Base-by-base conservation (phyloP, 2,888 invertebrate genomes). In the Conistra vaccinii region DNA sequence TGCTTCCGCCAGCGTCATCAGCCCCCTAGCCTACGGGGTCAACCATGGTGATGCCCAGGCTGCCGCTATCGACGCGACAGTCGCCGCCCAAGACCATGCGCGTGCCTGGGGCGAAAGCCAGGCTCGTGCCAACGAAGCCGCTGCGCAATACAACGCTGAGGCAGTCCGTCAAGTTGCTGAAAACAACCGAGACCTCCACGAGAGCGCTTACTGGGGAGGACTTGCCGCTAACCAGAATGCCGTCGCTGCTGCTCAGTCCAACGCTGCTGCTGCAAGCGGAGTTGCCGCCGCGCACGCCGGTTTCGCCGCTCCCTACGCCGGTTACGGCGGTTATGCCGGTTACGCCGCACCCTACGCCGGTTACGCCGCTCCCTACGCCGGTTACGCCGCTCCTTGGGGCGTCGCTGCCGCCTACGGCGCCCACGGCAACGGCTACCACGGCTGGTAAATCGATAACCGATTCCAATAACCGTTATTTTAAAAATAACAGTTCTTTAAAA, bases 41-140 rank as follows among this genome's bases (percentile, higher is more conserved):
- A 96, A 95, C 93, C 88, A 90, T 23, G 96, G 96, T 57, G 96
- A 96, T 89, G 94, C 94, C 0, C 95, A 96, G 86, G 96, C 95
- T 51, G 96, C 96, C 72, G 95, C 92, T 88, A 96, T 96, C 85
- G 94, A 96, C 92, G 94, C 94, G 53, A 92, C 91, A 69, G 96
- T 96, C 6, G 94, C 92, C 70, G 95, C 92, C 1, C 93, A 92
- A 73, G 96, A 96, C 91, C 84, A 91, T 66, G 93, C 90, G 65
- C 94, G 96, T 70, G 94, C 95, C 78, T 76, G 91, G 77, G 92
- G 92, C 20, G 96, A 96, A 74, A 89, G 91, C 84, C 93, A 95
- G 61, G 94, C 91, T 29, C 92, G 95, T 68, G 95, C 95, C 75
- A 92, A 92, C 60, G 96, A 96, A 88, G 94, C 96, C 85, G 94